Conservation (phyloP, 2,888 invertebrate genomes). For the Oscheius onirici region DNA sequence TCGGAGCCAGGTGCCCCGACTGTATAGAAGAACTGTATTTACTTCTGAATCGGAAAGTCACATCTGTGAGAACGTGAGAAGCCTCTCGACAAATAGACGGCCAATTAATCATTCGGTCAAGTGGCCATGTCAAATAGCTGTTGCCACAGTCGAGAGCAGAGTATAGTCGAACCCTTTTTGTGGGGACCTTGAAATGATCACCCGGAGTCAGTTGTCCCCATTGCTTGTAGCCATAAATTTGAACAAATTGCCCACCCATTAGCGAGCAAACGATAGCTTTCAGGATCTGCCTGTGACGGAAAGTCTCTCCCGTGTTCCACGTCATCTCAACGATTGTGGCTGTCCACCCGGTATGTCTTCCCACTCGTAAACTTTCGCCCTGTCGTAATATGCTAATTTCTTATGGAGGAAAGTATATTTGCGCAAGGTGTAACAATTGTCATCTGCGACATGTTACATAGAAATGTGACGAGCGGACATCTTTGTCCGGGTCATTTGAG, state of each 20-base stretch:
- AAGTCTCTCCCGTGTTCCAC: not conserved
- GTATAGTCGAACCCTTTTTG: not conserved
- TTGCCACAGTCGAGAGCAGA: not conserved
- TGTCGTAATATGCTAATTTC: slow-evolving; percentile 29
- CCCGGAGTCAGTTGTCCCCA: slow-evolving; percentile 16
- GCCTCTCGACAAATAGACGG: slow-evolving; percentile 6
- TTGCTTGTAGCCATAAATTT: slow-evolving; percentile 35
- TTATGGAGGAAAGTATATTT: slow-evolving; percentile 1
- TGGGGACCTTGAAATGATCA: not conserved
- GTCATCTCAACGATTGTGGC: slow-evolving; percentile 18
- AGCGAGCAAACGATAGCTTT: slow-evolving; percentile 4
- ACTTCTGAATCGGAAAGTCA: not conserved
- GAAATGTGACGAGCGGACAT: slow-evolving; percentile 6
- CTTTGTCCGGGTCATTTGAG: too few species aligned
- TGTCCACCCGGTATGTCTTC: slow-evolving; percentile 30
- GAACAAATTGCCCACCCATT: slow-evolving; percentile 26
- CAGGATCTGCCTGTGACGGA: not conserved
- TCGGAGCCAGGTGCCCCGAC: not conserved
- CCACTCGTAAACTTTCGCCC: too few species aligned
- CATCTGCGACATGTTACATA: slow-evolving; percentile 28
- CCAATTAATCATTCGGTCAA: slow-evolving; percentile 29
- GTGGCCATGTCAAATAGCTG: slow-evolving; percentile 17
- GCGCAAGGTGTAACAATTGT: slow-evolving; percentile 17
- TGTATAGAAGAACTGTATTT: not conserved
- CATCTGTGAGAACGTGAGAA: slow-evolving; percentile 18